A percentile compares a stretch with the other conserved stretches of the same genome.
phyloP scores from a whole-genome alignment of 2,797 vertebrate genomes.

The Scolopax rusticola region DNA sequence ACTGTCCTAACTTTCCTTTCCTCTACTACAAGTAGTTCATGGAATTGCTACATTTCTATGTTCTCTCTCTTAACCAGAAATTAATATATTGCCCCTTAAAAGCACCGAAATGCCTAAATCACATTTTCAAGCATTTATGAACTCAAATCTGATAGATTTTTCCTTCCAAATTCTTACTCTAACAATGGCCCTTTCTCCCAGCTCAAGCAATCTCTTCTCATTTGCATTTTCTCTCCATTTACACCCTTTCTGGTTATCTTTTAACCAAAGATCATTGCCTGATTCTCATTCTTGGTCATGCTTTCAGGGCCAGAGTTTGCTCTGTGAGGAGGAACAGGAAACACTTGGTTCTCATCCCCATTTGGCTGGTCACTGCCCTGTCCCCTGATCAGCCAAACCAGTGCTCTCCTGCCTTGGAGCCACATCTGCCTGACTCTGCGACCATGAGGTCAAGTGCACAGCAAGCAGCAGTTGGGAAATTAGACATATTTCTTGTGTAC shows the following conservation, averaged over 20 bases:
- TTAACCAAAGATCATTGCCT: slow-evolving; percentile 24
- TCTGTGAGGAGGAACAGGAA: neutral
- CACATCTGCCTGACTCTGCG: neutral
- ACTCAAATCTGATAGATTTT: neutral
- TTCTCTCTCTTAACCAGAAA: neutral
- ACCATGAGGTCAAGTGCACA: neutral
- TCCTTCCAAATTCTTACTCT: neutral
- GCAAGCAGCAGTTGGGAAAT: neutral
- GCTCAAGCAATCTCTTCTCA: neutral
- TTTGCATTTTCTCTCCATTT: slow-evolving; percentile 36
- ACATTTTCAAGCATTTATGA: neutral
- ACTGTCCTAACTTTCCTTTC: neutral
- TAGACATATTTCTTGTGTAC: neutral
- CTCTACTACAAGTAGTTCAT: neutral
- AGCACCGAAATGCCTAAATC: neutral
- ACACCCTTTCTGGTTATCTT: slow-evolving; percentile 29
- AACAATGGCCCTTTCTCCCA: neutral
- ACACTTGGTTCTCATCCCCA: neutral
- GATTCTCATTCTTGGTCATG: slow-evolving; percentile 34
- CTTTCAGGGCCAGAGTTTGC: neutral
- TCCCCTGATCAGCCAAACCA: neutral
- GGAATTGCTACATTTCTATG: neutral
- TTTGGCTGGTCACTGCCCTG: neutral
- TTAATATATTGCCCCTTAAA: neutral
- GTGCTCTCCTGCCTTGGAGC: neutral